phyloP scores from a whole-genome alignment of 2,113 vertebrate genomes.

The Bufo bufo region DNA sequence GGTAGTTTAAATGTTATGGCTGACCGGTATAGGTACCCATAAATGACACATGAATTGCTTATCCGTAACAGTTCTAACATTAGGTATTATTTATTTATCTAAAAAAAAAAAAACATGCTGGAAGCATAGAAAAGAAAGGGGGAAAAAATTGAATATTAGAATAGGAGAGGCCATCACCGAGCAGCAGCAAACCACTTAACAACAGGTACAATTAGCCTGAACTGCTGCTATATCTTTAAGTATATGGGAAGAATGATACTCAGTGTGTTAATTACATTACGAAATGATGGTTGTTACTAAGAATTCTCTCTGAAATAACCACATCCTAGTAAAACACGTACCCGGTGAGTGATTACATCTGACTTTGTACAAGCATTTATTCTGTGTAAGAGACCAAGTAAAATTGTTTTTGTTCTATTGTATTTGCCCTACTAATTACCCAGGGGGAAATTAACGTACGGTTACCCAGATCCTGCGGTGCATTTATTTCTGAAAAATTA shows the following conservation, averaged over 20 bases:
- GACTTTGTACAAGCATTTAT: constrained; percentile 39
- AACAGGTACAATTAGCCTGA: constrained; percentile 22
- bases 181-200: constrained; percentile 26
- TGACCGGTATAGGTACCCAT: too few species aligned
- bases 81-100: background rate
- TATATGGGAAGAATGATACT: constrained; percentile 30
- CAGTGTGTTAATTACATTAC: constrained; percentile 39
- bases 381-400: constrained; percentile 47
- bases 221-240: constrained; percentile 32
- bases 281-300: constrained; percentile 43
- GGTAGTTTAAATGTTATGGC: too few species aligned
- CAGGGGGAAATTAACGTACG: constrained; percentile 41
- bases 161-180: background rate
- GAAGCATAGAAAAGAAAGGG: background rate
- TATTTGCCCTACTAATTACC: constrained; percentile 47
- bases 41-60: too few species aligned
- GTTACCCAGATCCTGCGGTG: constrained; percentile 31
- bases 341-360: constrained; percentile 47
- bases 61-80: background rate
- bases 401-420: constrained; percentile 46
- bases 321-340: constrained; percentile 39
- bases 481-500: constrained; percentile 40
- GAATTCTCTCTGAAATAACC: constrained; percentile 39
- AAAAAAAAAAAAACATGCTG: background rate
- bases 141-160: background rate